Base-by-base conservation (phyloP, 2,113 vertebrate species). In the Xyrauchen texanus region DNA sequence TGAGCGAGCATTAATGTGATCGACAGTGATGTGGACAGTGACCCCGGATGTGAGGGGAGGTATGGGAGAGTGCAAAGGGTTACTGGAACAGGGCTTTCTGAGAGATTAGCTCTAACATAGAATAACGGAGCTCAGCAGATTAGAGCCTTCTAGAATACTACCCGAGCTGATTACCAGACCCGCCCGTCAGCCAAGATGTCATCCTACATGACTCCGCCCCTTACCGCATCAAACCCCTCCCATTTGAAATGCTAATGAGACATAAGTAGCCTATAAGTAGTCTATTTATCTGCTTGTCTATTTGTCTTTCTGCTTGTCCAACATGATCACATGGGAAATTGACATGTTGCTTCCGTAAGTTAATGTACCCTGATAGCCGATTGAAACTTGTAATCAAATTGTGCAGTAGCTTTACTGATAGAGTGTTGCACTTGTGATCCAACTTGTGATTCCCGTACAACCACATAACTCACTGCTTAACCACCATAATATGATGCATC, bases 91-190 rank as follows among this genome's bases (percentile, higher is more conserved):
- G 12, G 46, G 64, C 55, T 42, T 61, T 45, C 46, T 34, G 6
- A 44, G 55, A 53, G 68, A 52, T 82, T 71, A 60, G 52, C 61
- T 65, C 44, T 77, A 67, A 77, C 67, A 47, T 68, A 57, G 44
- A 62, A 45, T 82, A 74, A 69, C 34, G 21, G 71, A 44, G 15
- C 75, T 77, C 66, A 67, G 51, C 15, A 16, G 80, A 77, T 82
- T 82, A 82, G 13, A 57, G 8, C 47, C n/a, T 47, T 53, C 51
- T 45, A n/a, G 60, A 74, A 66, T 44, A 57, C 15, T 10, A 58
- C 8, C 44, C 13, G 62, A 80, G 52, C 78, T 61, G 62, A 80
- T 80, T 68, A 80, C 15, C 63, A 47, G 45, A 7, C 46, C 51
- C 8, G 42, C 34, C 55, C 9, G 2, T 46, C 55, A 64, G n/a